phyloP scores from a whole-genome alignment of 1,140 invertebrate genomes.

The Hyles euphorbiae region DNA sequence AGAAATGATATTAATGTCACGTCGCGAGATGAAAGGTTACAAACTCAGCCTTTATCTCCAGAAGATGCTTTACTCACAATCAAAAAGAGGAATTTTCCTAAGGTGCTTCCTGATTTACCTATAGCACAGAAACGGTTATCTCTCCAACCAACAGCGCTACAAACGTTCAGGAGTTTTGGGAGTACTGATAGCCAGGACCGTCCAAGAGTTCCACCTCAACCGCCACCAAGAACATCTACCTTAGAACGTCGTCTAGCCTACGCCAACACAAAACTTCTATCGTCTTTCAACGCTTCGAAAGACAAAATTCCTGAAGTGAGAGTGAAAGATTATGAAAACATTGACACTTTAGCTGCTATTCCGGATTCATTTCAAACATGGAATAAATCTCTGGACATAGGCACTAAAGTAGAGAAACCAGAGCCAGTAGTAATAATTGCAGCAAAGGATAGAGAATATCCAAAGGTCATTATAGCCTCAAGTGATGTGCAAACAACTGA shows the following conservation, averaged over 20 bases:
- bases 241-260: constrained; percentile 73
- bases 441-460: constrained; percentile 44
- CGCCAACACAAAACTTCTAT: constrained; percentile 55
- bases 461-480: constrained; percentile 62
- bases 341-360: constrained; percentile 41
- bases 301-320: constrained; percentile 36
- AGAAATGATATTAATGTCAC: constrained; percentile 85
- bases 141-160: constrained; percentile 68
- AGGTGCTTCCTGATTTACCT: constrained; percentile 86
- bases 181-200: constrained; percentile 63
- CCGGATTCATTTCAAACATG: constrained; percentile 17
- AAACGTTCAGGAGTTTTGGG: constrained; percentile 53
- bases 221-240: constrained; percentile 80
- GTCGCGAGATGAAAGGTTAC: constrained; percentile 70
- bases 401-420: constrained; percentile 19
- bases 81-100: constrained; percentile 86
- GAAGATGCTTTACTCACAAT: constrained; percentile 84
- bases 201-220: constrained; percentile 77
- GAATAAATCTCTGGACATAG: constrained; percentile 43
- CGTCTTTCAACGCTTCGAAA: constrained; percentile 47
- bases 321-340: constrained; percentile 57
- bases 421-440: constrained; percentile 10
- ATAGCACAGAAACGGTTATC: constrained; percentile 75
- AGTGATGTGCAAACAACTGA: constrained; percentile 41
- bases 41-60: constrained; percentile 71